Base-by-base conservation (phyloP, 2,888 invertebrate species). In the Gymnocheta viridis region DNA sequence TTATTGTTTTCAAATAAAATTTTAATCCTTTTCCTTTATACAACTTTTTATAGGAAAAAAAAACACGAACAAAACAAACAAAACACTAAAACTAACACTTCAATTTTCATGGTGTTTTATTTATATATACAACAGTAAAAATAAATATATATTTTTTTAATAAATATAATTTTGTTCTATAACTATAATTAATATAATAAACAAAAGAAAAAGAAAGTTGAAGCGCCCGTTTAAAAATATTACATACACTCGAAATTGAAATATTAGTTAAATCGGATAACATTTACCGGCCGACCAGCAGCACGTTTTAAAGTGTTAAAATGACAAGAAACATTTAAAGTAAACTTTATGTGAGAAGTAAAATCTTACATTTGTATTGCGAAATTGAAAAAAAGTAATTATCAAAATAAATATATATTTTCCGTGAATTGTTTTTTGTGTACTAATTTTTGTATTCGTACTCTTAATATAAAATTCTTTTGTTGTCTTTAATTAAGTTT, bases 341-440 rank as follows among this genome's bases (percentile, higher is more conserved):
- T 44, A 29, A 78, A n/a, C 19, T 44, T 60, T 70, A 27, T 69
- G 67, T 81, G 27, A 74, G 66, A 72, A 82, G 72, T 82, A 66
- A 82, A 78, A 47, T 74, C 60, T 74, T 74, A 74, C 81, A 79
- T 60, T 67, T 73, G 69, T 82, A 10, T 56, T 77, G 51, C 44
- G 32, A 47, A 17, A 32, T 32, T 80, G 35, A 38, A 74, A 54
- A 73, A 64, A 49, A 69, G 60, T 38, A 44, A 27, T 29, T 22
- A n/a, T 54, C 27, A 19, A 73, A 49, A 77, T 38, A 83, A 85
- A 77, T 89, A 89, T 90, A 90, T 90, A 89, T 89, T 91, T 90
- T 90, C 89, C 90, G 90, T 90, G 89, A 90, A 89, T 89, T 91
- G 90, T 89, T 89, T 89, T 90, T 90, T 91, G 90, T 91, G 90